Evolutionary conservation across 2,888 invertebrate species (phyloP), one percentile per base, ranked within the genome.

Genomic region (Hypsopygia costalis): DNA sequence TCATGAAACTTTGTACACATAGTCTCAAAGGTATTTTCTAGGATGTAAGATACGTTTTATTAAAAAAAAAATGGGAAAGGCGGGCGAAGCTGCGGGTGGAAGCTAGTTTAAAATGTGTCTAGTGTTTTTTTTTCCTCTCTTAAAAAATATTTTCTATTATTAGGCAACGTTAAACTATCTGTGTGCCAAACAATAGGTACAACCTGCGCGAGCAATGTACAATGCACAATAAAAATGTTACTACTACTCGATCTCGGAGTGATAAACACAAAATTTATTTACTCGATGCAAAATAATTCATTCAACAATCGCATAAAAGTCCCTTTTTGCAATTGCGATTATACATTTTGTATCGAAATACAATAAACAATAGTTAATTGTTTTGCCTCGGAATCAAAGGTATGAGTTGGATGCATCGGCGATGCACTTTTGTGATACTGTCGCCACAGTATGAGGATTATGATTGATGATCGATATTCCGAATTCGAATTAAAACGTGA

Each of bases 381-480:
- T 70, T 69, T 58, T 47, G 40, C 41, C 20, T 22, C 29, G 31
- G 55, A 16, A 16, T 44, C 46, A 69, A 69, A 71, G 69, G 70
- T 70, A 68, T 55, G 58, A 55, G 8, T 32, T 8, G 16, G 16
- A 27, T 8, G 5, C 34, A 21, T 32, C 66, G 62, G 58, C 57
- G 80, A 80, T 77, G 58, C 59, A 64, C 64, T 69, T 45, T 57
- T 61, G 64, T 58, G 83, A 83, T 83, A 80, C 65, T 65, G 78
- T 79, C 76, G 46, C 47, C 45, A 39, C 61, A 58, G 69, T 67
- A 69, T 61, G 71, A 62, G 60, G 55, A 52, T 77, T 85, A 85
- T 85, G 86, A 87, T 85, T 80, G 82, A 86, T 79, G 82, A 58
- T 51, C 71, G 69, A 78, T 77, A 76, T 74, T 65, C 68, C 62